A percentile compares a stretch with the other conserved stretches of the same genome.
Evolutionary conservation across 1,140 invertebrate species (phyloP).

Genomic region (Eulimnadia texana): DNA sequence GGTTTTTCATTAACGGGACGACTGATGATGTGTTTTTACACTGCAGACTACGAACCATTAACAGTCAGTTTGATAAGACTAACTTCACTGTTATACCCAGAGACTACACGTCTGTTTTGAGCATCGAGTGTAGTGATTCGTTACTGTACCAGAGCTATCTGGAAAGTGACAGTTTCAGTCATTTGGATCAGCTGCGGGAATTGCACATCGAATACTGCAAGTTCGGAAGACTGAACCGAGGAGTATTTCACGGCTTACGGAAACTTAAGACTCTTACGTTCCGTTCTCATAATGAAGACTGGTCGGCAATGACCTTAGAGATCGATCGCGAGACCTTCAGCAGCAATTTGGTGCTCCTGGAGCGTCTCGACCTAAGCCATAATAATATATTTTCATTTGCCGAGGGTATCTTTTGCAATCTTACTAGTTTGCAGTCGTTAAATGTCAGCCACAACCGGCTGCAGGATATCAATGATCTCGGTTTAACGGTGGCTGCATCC

Average conservation of each 20-base stretch:
- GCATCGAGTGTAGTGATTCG: conserved; percentile 66
- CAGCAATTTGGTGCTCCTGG: conserved; percentile 52
- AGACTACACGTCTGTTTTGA: conserved; percentile 61
- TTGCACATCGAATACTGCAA: conserved; percentile 81
- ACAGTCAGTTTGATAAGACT: conserved; percentile 66
- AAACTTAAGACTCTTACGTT: conserved; percentile 70
- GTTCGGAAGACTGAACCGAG: conserved; percentile 69
- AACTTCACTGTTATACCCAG: conserved; percentile 78
- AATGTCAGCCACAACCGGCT: conserved; percentile 68
- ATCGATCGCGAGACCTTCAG: conserved; percentile 57
- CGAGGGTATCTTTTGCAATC: conserved; percentile 60
- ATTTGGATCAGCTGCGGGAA: conserved; percentile 61
- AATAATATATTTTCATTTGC: conserved; percentile 78
- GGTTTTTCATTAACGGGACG: conserved; percentile 34
- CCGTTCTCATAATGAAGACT: conserved; percentile 73
- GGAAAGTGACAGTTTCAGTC: conserved; percentile 64
- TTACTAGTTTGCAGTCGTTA: conserved; percentile 57
- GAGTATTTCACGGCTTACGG: conserved; percentile 61
- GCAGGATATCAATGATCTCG: conserved; percentile 66
- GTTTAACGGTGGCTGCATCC: conserved; percentile 18
- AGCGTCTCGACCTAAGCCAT: conserved; percentile 65
- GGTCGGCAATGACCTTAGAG: conserved; percentile 69
- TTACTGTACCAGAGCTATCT: conserved; percentile 76
- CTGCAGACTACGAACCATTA: conserved; percentile 60
- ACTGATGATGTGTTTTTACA: conserved; percentile 54